Evolutionary conservation across 2,797 vertebrate species (phyloP).

Genomic region (Gastrophryne carolinensis): DNA sequence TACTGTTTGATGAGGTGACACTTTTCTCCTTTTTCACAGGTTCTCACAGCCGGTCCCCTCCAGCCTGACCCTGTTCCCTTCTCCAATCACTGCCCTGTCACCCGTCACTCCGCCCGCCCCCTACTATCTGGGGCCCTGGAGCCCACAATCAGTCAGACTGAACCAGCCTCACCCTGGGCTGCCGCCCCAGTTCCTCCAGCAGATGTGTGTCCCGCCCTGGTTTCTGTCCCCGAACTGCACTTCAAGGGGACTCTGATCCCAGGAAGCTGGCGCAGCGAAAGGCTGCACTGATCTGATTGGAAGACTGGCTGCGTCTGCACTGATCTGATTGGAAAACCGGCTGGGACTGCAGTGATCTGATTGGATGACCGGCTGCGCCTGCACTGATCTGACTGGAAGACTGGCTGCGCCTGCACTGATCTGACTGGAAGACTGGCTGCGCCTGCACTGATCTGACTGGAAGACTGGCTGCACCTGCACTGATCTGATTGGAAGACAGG

Average conservation of each 20-base stretch:
- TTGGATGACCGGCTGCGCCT: no score
- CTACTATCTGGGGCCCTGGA: conserved; percentile 2
- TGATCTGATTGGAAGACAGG: no score
- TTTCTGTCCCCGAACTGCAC: neutral
- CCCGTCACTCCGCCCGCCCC: neutral
- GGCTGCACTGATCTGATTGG: neutral
- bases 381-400: no score
- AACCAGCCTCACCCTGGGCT: neutral
- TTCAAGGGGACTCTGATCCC: neutral
- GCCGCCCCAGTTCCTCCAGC: neutral
- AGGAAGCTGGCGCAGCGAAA: neutral
- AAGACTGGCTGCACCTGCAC: no score
- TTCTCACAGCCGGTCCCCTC: neutral
- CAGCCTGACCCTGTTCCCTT: neutral
- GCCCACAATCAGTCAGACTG: neutral
- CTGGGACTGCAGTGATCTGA: no score
- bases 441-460: no score
- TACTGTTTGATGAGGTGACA: neutral
- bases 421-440: no score
- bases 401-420: no score
- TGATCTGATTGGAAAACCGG: no score
- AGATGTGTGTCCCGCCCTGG: neutral
- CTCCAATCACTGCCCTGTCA: neutral
- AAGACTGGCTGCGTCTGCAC: no score
- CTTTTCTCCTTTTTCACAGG: neutral